Evolutionary conservation across 2,797 vertebrate genomes (phyloP).

Genomic region (Macropus fuliginosus): DNA sequence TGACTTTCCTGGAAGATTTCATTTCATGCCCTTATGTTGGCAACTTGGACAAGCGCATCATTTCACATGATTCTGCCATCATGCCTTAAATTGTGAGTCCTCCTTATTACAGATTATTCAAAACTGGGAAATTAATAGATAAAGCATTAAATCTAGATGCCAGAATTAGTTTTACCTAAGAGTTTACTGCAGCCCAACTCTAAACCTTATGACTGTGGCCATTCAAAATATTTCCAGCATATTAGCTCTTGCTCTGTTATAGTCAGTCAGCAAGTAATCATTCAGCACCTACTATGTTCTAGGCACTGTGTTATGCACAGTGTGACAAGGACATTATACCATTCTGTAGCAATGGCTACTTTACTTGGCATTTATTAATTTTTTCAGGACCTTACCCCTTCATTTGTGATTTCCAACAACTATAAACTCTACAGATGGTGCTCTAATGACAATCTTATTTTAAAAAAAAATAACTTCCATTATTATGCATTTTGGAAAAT

Average conservation of each 20-base stretch:
- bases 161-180: constrained; percentile 63
- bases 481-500: constrained; percentile 55
- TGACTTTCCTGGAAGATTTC: constrained; percentile 60
- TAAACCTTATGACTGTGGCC: constrained; percentile 13
- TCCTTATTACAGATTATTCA: constrained; percentile 61
- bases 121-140: constrained; percentile 56
- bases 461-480: constrained; percentile 70
- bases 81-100: constrained; percentile 54
- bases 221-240: constrained; percentile 1
- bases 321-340: background rate
- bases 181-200: constrained; percentile 56
- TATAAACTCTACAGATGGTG: constrained; percentile 57
- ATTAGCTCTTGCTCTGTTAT: constrained; percentile 37
- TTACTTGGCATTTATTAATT: constrained; percentile 35
- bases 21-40: constrained; percentile 52
- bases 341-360: constrained; percentile 2
- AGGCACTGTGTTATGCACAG: background rate
- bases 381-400: constrained; percentile 36
- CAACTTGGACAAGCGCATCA: constrained; percentile 65
- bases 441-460: constrained; percentile 46
- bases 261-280: background rate
- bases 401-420: constrained; percentile 57
- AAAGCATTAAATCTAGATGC: constrained; percentile 60
- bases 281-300: background rate
- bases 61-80: constrained; percentile 65